Evolutionary conservation across 2,888 invertebrate genomes (phyloP).

Genomic region (Dasypolia templi): DNA sequence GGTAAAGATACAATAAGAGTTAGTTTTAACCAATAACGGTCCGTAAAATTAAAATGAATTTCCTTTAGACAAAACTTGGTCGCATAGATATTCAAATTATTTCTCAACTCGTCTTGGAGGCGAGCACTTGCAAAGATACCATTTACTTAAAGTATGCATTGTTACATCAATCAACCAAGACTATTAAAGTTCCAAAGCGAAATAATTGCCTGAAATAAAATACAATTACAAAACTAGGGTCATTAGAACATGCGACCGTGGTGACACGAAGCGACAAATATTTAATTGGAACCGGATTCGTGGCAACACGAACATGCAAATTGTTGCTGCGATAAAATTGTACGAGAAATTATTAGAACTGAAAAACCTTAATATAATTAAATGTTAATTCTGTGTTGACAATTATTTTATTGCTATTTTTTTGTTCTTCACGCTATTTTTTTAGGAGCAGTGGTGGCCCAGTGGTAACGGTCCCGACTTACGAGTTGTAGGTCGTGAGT

Average conservation of each 20-base stretch:
- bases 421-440: background rate
- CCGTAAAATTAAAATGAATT: too few relatives aligned
- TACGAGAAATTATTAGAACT: background rate
- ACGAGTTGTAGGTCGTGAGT: too few relatives aligned
- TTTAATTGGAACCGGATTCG: slow-evolving; percentile 41
- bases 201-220: slow-evolving; percentile 4
- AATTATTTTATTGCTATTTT: background rate
- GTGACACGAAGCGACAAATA: slow-evolving; percentile 20
- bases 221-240: background rate
- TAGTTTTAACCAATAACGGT: too few relatives aligned
- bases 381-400: background rate
- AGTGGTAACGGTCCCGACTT: too few relatives aligned
- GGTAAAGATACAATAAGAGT: too few relatives aligned
- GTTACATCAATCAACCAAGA: background rate
- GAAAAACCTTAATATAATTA: too few relatives aligned
- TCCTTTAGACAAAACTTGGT: background rate
- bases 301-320: slow-evolving; percentile 21
- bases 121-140: background rate
- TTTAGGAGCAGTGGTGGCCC: too few relatives aligned
- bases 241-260: background rate
- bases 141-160: background rate
- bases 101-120: background rate
- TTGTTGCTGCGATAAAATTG: background rate
- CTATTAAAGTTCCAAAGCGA: background rate
- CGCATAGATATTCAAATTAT: background rate